Percentiles rank a stretch among this genome's conserved stretches.
Evolutionary conservation across 2,888 invertebrate species (phyloP).

Genomic region (Sclerodermus sp.): DNA sequence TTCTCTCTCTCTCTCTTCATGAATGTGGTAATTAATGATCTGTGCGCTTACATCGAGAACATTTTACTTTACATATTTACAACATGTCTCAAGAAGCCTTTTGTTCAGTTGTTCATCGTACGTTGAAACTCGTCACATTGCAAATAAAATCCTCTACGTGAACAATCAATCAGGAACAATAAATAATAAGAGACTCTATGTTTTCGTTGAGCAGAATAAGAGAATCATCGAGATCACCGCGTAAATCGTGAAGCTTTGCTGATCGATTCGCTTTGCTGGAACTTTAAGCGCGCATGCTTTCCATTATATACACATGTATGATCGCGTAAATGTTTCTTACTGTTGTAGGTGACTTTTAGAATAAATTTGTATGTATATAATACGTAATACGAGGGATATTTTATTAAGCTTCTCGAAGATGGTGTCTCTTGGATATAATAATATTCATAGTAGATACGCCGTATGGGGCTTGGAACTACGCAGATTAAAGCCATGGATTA

Average conservation of each 20-base stretch:
- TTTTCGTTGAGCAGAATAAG: neutral
- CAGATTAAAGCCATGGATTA: neutral
- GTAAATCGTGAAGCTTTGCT: neutral
- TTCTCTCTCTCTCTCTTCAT: constrained; percentile 1
- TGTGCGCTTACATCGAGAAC: constrained; percentile 43
- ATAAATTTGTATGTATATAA: neutral
- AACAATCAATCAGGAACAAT: neutral
- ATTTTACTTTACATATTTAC: constrained; percentile 42
- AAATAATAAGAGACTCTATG: neutral
- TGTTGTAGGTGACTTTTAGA: neutral
- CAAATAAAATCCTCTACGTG: neutral
- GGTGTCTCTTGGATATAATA: neutral
- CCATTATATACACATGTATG: neutral
- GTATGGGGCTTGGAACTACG: neutral
- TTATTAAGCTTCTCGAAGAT: neutral
- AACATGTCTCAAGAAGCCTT: constrained; percentile 4
- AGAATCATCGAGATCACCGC: neutral
- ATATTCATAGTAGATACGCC: neutral
- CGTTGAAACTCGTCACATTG: neutral
- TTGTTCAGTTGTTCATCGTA: neutral
- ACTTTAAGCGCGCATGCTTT: neutral
- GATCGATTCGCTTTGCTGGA: neutral
- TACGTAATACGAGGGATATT: too few species aligned
- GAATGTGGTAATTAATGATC: constrained; percentile 18
- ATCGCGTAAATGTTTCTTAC: neutral